A percentile compares a stretch with the other conserved stretches of the same genome.
Evolutionary conservation across 2,113 vertebrate species (phyloP).

Genomic region (Tetraodon nigroviridis): DNA sequence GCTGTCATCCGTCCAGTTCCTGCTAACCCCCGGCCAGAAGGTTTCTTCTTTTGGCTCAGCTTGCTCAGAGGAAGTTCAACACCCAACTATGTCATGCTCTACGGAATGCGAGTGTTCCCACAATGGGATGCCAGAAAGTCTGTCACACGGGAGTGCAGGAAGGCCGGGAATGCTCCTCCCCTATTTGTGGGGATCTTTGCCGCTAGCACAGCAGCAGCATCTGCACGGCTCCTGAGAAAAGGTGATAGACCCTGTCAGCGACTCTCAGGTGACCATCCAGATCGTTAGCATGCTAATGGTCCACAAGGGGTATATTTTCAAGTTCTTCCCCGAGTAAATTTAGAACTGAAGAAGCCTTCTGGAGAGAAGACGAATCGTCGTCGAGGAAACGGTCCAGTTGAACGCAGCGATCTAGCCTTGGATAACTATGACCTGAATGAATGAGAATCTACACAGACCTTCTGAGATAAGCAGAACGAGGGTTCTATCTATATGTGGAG

Average conservation of each 20-base stretch:
- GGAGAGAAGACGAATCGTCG: too few species aligned
- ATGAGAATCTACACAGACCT: too few species aligned
- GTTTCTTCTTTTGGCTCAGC: slow-evolving; percentile 16
- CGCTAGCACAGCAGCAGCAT: not conserved
- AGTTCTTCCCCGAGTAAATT: too few species aligned
- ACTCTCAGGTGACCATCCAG: too few species aligned
- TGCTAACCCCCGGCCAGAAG: slow-evolving; percentile 11
- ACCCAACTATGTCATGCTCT: slow-evolving; percentile 12
- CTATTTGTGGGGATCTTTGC: slow-evolving; percentile 3
- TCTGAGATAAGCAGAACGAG: too few species aligned
- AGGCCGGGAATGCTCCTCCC: slow-evolving; percentile 39
- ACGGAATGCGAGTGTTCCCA: slow-evolving; percentile 28
- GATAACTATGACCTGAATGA: too few species aligned
- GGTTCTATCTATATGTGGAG: not conserved
- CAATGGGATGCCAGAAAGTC: slow-evolving; percentile 28
- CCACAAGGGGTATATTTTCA: too few species aligned
- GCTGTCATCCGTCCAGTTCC: not conserved
- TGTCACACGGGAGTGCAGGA: slow-evolving; percentile 25
- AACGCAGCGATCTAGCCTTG: too few species aligned
- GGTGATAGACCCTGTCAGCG: too few species aligned
- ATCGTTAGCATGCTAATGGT: too few species aligned
- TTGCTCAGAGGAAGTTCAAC: slow-evolving; percentile 38
- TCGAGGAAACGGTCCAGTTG: too few species aligned
- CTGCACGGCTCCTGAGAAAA: not conserved
- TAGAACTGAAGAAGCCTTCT: too few species aligned